Conservation (phyloP, 1,140 invertebrate genomes). For the Apis mellifera region Amel_HAv3.1 CM009931.2:2103001-2103500, state of each 20-base stretch:
- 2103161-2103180: background rate
- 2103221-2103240: conserved; percentile 94
- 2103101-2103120: conserved; percentile 93
- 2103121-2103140: conserved; percentile 95
- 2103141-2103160: background rate
- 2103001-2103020: conserved; percentile 92
- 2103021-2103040: conserved; percentile 93
- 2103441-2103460: conserved; percentile 85
- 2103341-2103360: conserved; percentile 95
- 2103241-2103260: conserved; percentile 94
- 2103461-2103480: conserved; percentile 92
- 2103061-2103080: conserved; percentile 89
- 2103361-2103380: conserved; percentile 93
- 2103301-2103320: conserved; percentile 95
- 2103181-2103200: background rate
- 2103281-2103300: conserved; percentile 93
- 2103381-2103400: conserved; percentile 91
- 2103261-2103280: conserved; percentile 91
- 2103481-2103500: conserved; percentile 89
- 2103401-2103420: conserved; percentile 93
- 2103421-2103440: conserved; percentile 88
- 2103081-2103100: conserved; percentile 90
- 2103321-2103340: conserved; percentile 95
- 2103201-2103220: background rate
- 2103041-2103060: conserved; percentile 92